These are phyloP conservation scores for Pygoscelis adeliae DNA, from an alignment of 2,113 vertebrate genomes.

Conservation along the genomic window DNA sequence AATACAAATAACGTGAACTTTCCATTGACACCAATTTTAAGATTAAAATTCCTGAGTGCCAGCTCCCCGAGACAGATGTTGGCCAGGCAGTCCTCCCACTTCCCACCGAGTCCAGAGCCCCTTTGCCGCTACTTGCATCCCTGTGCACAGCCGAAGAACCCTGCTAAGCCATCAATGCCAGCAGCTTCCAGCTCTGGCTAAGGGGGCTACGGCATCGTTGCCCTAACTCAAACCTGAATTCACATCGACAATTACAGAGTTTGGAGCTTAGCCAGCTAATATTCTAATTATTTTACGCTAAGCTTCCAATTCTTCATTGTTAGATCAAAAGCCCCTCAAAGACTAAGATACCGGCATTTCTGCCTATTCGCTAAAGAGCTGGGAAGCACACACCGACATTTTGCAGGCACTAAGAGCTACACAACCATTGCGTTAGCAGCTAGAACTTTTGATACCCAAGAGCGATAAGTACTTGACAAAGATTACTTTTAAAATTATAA, in stretches of 20 bases:
- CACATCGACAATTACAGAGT: background rate
- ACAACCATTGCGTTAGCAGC: background rate
- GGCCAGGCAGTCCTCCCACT: background rate
- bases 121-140: rapidly evolving
- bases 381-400: background rate
- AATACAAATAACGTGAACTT: background rate
- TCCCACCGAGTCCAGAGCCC: background rate
- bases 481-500: background rate
- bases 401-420: background rate
- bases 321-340: background rate
- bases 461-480: background rate
- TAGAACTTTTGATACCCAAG: background rate
- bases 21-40: background rate
- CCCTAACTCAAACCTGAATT: background rate
- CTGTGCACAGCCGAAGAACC: background rate
- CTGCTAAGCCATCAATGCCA: background rate
- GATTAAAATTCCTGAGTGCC: background rate
- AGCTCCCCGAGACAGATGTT: background rate
- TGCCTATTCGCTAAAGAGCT: background rate
- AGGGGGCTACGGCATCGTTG: background rate
- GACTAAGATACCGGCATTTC: background rate
- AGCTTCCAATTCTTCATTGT: background rate
- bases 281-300: background rate
- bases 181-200: background rate
- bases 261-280: background rate